A percentile compares a stretch with the other conserved stretches of the same genome.
These are phyloP conservation scores for Acipenser transmontanus DNA, from an alignment of 2,797 vertebrate genomes.

Conservation along the genomic window DNA sequence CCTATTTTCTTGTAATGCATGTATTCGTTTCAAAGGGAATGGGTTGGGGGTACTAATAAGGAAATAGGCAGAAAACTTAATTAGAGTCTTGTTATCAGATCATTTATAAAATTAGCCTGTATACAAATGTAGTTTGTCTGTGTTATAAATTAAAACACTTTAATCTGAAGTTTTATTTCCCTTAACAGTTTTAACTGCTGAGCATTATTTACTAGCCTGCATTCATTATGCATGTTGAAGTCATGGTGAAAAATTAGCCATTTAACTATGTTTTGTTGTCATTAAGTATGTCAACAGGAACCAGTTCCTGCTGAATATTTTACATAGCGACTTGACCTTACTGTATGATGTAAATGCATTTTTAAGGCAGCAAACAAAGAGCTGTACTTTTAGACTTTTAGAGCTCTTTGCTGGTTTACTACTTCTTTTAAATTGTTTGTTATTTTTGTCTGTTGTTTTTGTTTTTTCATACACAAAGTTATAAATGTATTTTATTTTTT, in stretches of 20 bases:
- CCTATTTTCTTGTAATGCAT: too few species aligned
- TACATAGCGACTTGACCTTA: neutral
- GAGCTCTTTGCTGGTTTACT: too few species aligned
- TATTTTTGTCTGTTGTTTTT: too few species aligned
- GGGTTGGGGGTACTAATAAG: too few species aligned
- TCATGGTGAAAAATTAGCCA: neutral
- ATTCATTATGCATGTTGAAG: neutral
- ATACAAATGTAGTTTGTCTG: neutral
- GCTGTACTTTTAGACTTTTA: too few species aligned
- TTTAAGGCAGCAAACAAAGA: too few species aligned
- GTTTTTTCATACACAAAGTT: too few species aligned
- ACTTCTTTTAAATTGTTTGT: too few species aligned
- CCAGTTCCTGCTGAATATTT: too few species aligned
- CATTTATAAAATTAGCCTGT: neutral
- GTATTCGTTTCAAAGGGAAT: too few species aligned
- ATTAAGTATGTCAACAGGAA: neutral
- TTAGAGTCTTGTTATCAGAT: neutral
- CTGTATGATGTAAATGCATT: neutral
- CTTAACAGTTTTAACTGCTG: neutral
- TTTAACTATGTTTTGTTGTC: neutral
- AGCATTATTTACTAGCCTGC: neutral
- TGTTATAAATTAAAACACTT: conserved; percentile 2
- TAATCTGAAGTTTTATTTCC: neutral
- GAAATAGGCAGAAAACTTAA: neutral
- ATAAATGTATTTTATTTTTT: too few species aligned